Evolutionary conservation across 1,140 invertebrate genomes (phyloP).

Genomic region (Drosophila watanabei): DNA sequence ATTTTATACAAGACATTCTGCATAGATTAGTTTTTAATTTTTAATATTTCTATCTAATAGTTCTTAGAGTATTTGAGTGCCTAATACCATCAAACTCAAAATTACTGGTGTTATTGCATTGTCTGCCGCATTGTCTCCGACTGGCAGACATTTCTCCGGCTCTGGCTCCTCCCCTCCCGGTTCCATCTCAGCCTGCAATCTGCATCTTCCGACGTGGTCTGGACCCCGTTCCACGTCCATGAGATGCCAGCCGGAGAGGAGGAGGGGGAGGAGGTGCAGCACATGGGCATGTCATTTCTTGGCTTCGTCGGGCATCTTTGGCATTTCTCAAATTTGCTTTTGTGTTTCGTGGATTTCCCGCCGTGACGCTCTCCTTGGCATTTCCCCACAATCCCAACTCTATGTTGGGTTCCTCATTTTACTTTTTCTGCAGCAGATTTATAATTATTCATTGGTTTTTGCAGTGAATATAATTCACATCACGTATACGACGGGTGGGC

Average conservation of each 20-base stretch:
- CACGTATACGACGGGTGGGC: conserved; percentile 64
- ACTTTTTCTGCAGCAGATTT: conserved; percentile 65
- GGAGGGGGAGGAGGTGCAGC: conserved; percentile 17
- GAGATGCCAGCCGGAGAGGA: conserved; percentile 31
- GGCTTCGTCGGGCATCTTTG: conserved; percentile 76
- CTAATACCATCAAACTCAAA: not conserved
- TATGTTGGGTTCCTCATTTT: conserved; percentile 73
- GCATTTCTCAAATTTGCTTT: conserved; percentile 71
- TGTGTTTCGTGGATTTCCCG: conserved; percentile 19
- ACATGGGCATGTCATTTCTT: conserved; percentile 80
- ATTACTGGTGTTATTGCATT: conserved; percentile 66
- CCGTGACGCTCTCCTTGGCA: conserved; percentile 29
- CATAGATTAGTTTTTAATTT: not conserved
- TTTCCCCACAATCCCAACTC: conserved; percentile 53
- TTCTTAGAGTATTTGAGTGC: conserved; percentile 4
- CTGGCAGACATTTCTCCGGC: conserved; percentile 55
- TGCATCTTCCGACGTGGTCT: conserved; percentile 35
- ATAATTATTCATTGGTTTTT: conserved; percentile 61
- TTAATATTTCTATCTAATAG: not conserved
- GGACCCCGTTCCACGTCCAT: conserved; percentile 33
- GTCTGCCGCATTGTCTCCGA: conserved; percentile 78
- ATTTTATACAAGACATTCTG: not conserved
- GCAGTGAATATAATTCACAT: conserved; percentile 23
- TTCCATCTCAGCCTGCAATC: conserved; percentile 16
- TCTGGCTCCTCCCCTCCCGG: conserved; percentile 20